phyloP scores from a whole-genome alignment of 2,797 vertebrate genomes.

The Menidia menidia region DNA sequence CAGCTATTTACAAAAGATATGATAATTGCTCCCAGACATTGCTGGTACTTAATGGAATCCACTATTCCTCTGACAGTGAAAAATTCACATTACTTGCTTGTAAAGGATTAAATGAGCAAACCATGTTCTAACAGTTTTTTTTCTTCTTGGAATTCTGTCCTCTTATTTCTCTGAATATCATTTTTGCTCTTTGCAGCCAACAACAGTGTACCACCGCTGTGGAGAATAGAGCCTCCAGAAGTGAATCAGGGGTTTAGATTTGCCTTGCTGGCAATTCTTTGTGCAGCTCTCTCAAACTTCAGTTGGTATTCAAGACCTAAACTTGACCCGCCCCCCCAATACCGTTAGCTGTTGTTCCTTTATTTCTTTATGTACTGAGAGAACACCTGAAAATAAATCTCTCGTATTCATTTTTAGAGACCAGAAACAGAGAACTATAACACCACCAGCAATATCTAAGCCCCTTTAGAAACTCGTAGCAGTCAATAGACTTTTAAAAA shows the following conservation, averaged over 20 bases:
- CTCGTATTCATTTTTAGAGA: constrained; percentile 34
- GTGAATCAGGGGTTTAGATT: not conserved
- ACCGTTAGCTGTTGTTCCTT: not conserved
- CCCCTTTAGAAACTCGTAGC: constrained; percentile 28
- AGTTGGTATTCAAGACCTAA: not conserved
- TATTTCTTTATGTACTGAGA: not conserved
- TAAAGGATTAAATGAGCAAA: not conserved
- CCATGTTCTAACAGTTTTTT: not conserved
- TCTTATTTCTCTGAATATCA: not conserved
- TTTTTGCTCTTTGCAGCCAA: not conserved
- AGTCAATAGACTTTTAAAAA: not conserved
- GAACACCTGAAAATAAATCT: not conserved
- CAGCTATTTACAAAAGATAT: not conserved
- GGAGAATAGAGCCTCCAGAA: not conserved
- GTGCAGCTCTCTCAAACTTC: not conserved
- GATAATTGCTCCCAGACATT: not conserved
- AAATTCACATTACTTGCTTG: not conserved
- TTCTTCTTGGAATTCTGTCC: not conserved
- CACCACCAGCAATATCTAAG: constrained; percentile 47
- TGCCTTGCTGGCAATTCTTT: not conserved
- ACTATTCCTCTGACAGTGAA: not conserved
- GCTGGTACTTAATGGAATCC: not conserved
- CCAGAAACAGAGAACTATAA: constrained; percentile 52
- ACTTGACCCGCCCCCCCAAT: not conserved
- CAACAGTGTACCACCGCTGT: not conserved